Evolutionary conservation across 1,140 invertebrate genomes (phyloP), one percentile per base, ranked within the genome.

Genomic region (Pygmarrhopalites habei): DNA sequence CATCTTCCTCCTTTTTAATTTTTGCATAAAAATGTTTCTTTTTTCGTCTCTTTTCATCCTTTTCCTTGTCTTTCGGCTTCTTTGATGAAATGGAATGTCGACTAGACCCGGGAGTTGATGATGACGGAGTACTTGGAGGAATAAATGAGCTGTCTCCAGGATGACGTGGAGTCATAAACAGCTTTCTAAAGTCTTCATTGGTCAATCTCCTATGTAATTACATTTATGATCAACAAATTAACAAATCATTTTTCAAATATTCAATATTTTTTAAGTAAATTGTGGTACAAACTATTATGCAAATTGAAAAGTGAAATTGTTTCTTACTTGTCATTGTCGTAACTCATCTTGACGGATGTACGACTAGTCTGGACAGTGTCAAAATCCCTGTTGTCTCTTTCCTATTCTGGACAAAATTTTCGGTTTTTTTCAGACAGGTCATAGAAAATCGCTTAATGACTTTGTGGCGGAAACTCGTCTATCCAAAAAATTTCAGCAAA

Each of bases 131-230:
- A 17, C 62, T 49, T 14, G 71, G 66, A 44, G 58, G 56, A 12
- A 65, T 47, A 35, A 35, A 35, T 35, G 5, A 35, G 32, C 47
- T 46, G 19, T 66, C 67, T 17, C 69, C 65, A 12, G 65, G 49
- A 59, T 70, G 69, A 53, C 92, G 81, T 0, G 95, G 94, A 0
- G 94, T 98, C 89, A 96, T 96, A 60, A 98, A 77, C 15, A 98
- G 76, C 73, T 95, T 95, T 28, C 95, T 83, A 73, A 98, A 98
- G 76, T 98, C 95, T 74, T 94, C 94, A 81, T 98, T 98, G 10
- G 93, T 97, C 55, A 98, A 65, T 10, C 74, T 75, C 59, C 75
- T 73, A 59, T 15, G 29, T n/a, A n/a, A n/a, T n/a, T n/a, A n/a
- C 58, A n/a, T n/a, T n/a, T n/a, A n/a, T n/a, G n/a, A n/a, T n/a